Evolutionary conservation across 2,113 vertebrate species (phyloP).

Genomic region (Crotophaga sulcirostris): DNA sequence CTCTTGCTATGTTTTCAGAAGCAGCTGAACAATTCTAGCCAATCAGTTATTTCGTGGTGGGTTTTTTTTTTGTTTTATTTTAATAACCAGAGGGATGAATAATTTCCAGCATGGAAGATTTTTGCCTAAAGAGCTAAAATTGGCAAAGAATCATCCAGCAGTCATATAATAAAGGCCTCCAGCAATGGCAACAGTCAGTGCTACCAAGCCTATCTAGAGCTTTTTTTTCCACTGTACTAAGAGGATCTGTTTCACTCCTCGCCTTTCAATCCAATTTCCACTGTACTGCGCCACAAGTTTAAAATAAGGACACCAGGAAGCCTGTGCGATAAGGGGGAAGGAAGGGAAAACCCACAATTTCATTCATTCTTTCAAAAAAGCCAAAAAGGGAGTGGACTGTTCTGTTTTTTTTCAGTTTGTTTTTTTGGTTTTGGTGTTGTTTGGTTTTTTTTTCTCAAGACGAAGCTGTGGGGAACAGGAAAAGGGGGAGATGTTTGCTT

Average conservation of each 20-base stretch:
- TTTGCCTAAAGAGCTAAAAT: conserved; percentile 64
- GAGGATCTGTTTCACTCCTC: conserved; percentile 37
- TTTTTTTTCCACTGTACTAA: conserved; percentile 56
- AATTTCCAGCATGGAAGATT: conserved; percentile 55
- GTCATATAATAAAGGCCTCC: conserved; percentile 48
- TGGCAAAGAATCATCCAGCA: conserved; percentile 32
- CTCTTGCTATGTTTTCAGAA: neutral
- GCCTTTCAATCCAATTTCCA: conserved; percentile 46
- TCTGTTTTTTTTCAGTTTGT: too few species aligned
- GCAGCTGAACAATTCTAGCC: neutral
- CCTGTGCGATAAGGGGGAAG: conserved; percentile 38
- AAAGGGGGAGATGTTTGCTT: neutral
- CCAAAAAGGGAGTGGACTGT: neutral
- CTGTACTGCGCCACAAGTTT: conserved; percentile 21
- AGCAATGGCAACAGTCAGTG: conserved; percentile 14
- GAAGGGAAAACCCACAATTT: conserved; percentile 40
- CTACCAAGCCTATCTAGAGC: conserved; percentile 38
- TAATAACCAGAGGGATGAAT: conserved; percentile 4
- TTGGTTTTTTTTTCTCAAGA: neutral
- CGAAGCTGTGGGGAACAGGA: neutral
- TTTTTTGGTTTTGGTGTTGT: too few species aligned
- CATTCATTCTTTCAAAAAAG: conserved; percentile 43
- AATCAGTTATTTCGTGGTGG: neutral
- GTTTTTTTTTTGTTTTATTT: neutral
- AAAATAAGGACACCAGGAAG: conserved; percentile 53